Base-by-base conservation (phyloP, 23 tunicate genomes). In the Trididemnum miniatum region DNA sequence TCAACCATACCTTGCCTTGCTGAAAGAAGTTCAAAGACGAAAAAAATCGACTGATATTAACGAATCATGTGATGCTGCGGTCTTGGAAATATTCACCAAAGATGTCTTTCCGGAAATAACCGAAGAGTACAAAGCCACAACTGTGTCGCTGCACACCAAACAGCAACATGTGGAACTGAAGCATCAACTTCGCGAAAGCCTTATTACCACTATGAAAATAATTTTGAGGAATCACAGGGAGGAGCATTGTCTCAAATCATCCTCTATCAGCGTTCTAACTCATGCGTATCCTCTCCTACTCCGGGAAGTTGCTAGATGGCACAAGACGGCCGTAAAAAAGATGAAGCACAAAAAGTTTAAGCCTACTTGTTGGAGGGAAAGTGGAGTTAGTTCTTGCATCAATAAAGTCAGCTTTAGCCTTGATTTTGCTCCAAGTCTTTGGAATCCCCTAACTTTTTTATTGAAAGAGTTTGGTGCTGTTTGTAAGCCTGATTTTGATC, bases 251-350 rank as follows among this genome's bases (percentile, higher is more conserved):
- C 80, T 86, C 0, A 86, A 72, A 29, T 74, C 97, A 0, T 51
- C 66, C 2, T 24, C 97, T 20, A 79, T 91, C 59, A 85, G 71
- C 87, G 84, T 82, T 24, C n/a, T 91, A 25, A 77, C 80, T 26
- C 97, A 86, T 65, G 82, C 71, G 1, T 91, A 91, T 57, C 97
- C 97, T 0, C 66, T 91, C 3, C 75, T 91, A 50, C 54, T 91
- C 34, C 87, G 84, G 2, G 97, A 91, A 60, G 69, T 86, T 39
- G 84, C 81, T 25, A 31, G 37, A 2, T 85, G 90, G 90, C 90
- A 91, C 83, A 40, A 34, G 23, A 67, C 62, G 31, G 97, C 90
- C 0, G 23, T 84, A 51, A 86, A 82, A 65, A 86, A 86, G 27
- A 85, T 91, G 90, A 51, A 81, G 0, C 36, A 7, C 4, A 35